A percentile compares a stretch with the other conserved stretches of the same genome.
Conservation (phyloP, 2,113 vertebrate genomes). For the Empidonax alnorum region DNA sequence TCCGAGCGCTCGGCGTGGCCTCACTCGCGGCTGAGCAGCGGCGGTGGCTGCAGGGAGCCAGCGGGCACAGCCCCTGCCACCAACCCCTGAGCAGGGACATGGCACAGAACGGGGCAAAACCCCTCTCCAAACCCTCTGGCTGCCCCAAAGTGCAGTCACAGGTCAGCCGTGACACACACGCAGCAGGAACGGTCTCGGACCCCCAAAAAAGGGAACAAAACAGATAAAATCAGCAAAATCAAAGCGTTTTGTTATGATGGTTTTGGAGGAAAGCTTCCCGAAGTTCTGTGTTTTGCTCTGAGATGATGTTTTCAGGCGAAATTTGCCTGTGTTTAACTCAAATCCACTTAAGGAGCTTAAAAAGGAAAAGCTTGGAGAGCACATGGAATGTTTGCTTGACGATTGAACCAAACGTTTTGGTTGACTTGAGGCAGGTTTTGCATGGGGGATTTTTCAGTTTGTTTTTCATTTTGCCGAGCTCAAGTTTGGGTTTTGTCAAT, state of each 20-base stretch:
- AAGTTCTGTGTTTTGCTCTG: not conserved
- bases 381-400: not conserved
- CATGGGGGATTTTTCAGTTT: not conserved
- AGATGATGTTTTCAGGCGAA: not conserved
- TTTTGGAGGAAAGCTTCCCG: not conserved
- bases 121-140: not conserved
- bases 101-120: fast-evolving
- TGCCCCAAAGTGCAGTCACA: not conserved
- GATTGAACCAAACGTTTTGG: not conserved
- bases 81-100: fast-evolving
- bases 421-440: constrained; percentile 8
- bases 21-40: not conserved
- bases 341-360: constrained; percentile 17
- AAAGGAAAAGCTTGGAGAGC: not conserved
- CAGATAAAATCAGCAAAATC: not conserved
- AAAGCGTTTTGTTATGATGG: not conserved
- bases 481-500: not conserved
- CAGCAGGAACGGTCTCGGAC: fast-evolving
- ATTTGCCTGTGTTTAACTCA: constrained; percentile 8
- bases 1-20: not conserved
- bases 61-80: not conserved
- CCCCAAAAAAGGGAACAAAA: not conserved
- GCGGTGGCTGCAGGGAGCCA: not conserved
- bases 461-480: not conserved
- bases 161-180: fast-evolving